Evolutionary conservation across 2,113 vertebrate genomes (phyloP).

Genomic region (Esox niger): DNA sequence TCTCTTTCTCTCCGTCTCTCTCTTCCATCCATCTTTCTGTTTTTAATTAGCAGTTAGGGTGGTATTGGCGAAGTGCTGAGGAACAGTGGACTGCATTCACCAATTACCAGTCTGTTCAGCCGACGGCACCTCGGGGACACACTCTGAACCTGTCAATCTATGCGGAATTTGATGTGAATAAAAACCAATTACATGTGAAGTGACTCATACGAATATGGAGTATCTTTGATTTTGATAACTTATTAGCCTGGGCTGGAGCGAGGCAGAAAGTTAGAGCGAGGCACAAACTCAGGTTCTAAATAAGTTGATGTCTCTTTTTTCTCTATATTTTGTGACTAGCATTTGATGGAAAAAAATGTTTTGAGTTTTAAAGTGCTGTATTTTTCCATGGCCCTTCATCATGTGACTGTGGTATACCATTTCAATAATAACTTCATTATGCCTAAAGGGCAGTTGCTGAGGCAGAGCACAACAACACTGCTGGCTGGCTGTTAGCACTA

Average conservation of each 20-base stretch:
- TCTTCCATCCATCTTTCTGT: slow-evolving; percentile 53
- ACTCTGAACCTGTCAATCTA: slow-evolving; percentile 5
- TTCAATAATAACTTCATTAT: no score
- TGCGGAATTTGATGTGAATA: slow-evolving; percentile 23
- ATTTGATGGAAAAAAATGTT: no score
- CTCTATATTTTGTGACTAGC: no score
- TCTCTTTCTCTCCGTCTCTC: slow-evolving; percentile 53
- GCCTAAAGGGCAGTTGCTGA: no score
- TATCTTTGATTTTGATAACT: slow-evolving; percentile 12
- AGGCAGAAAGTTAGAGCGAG: neutral
- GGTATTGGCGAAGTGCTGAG: slow-evolving; percentile 23
- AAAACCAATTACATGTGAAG: slow-evolving; percentile 14
- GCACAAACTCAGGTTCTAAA: neutral
- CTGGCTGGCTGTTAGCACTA: no score
- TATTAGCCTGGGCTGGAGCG: neutral
- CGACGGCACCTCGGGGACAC: slow-evolving; percentile 7
- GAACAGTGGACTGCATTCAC: slow-evolving; percentile 48
- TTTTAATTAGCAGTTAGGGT: slow-evolving; percentile 57
- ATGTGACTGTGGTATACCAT: no score
- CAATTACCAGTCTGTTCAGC: slow-evolving; percentile 39
- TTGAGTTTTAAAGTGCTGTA: no score
- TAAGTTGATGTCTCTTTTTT: no score
- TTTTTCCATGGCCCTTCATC: no score
- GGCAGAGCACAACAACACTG: no score
- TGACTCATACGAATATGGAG: slow-evolving; percentile 5